Conservation (phyloP, 2,113 vertebrate species). For the Donacobius atricapilla region DNA sequence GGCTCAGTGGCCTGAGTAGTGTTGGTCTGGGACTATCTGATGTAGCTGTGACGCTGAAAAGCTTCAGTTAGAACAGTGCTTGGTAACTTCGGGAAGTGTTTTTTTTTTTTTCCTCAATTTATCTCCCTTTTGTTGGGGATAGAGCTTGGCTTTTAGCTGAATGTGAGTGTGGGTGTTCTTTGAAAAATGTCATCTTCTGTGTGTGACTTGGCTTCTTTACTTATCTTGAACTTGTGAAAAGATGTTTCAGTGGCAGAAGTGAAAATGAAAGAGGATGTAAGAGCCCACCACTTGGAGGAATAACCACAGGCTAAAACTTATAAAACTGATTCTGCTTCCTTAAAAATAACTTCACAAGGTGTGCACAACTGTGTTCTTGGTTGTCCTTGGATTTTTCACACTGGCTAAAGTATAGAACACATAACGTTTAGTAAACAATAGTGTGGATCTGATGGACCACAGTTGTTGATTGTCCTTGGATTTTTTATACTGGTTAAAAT, state of each 20-base stretch:
- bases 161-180: neutral
- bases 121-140: neutral
- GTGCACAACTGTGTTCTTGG: too few species aligned
- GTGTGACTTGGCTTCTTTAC: neutral
- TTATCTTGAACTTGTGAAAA: neutral
- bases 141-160: neutral
- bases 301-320: neutral
- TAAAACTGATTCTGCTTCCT: neutral
- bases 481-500: constrained; percentile 61
- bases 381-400: neutral
- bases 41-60: neutral
- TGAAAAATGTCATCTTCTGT: neutral
- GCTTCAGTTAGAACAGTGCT: neutral
- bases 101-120: neutral
- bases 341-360: neutral
- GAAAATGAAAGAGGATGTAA: neutral
- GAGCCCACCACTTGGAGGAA: neutral
- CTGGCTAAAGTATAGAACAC: constrained; percentile 11
- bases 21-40: neutral
- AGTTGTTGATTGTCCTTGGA: neutral
- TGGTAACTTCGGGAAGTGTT: neutral
- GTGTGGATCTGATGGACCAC: neutral
- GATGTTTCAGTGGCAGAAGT: neutral
- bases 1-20: neutral
- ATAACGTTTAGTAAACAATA: constrained; percentile 73